phyloP scores from a whole-genome alignment of 2,113 vertebrate genomes.

The Heliornis fulica region DNA sequence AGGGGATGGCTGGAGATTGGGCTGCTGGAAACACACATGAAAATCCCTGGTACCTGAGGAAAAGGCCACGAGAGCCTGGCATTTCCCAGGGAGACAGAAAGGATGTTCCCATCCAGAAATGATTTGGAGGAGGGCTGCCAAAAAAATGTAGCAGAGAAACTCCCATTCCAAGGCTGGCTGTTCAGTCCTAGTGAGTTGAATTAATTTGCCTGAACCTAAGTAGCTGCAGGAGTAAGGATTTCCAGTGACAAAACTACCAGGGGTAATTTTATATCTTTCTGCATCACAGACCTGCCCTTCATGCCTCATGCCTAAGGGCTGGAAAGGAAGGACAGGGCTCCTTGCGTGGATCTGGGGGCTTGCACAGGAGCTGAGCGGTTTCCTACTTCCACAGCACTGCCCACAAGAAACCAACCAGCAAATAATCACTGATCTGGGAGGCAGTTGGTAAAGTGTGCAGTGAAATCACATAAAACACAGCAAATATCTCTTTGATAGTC shows the following conservation, averaged over 20 bases:
- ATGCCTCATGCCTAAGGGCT: slow-evolving; percentile 26
- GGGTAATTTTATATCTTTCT: slow-evolving; percentile 15
- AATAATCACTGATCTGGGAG: neutral
- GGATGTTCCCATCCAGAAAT: neutral
- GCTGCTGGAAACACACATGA: neutral
- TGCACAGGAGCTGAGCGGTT: neutral
- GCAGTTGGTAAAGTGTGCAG: slow-evolving; percentile 18
- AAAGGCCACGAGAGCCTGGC: neutral
- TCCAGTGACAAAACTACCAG: slow-evolving; percentile 3
- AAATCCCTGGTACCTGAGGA: neutral
- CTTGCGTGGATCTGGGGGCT: neutral
- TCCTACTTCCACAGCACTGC: neutral
- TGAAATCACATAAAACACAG: slow-evolving; percentile 31
- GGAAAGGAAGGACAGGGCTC: neutral
- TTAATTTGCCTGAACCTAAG: slow-evolving; percentile 1
- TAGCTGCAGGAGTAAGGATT: slow-evolving; percentile 23
- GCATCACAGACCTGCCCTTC: slow-evolving; percentile 41
- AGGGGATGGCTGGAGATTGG: neutral
- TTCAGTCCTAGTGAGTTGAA: neutral
- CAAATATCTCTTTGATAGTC: slow-evolving; percentile 32
- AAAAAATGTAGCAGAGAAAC: neutral
- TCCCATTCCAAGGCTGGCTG: neutral
- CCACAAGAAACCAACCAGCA: slow-evolving; percentile 21
- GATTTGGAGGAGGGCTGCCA: neutral
- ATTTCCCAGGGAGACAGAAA: neutral